Evolutionary conservation across 2,888 invertebrate genomes (phyloP).

Genomic region (Andrena flavipes): DNA sequence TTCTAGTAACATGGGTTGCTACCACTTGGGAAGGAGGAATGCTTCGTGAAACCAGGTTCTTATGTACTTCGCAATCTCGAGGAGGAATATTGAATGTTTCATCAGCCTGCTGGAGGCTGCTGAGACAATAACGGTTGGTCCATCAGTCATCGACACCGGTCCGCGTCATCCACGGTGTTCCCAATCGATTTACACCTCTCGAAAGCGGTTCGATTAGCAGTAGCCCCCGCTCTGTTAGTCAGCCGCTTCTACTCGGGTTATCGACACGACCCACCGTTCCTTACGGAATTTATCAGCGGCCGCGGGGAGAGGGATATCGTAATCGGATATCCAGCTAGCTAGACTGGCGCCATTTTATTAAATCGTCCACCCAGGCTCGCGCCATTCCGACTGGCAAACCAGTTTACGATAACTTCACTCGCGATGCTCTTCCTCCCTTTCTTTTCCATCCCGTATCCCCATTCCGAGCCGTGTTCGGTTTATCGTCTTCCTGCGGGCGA

Average conservation of each 20-base stretch:
- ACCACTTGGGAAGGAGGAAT: not conserved
- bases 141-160: not conserved
- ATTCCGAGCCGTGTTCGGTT: conserved; percentile 24
- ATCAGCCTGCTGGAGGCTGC: not conserved
- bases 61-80: too few species aligned
- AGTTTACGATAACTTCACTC: conserved; percentile 78
- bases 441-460: conserved; percentile 13
- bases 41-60: too few species aligned
- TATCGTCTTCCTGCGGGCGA: conserved; percentile 34
- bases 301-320: conserved; percentile 65
- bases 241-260: conserved; percentile 48
- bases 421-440: conserved; percentile 42
- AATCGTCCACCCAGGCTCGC: conserved; percentile 67
- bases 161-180: not conserved
- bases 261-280: conserved; percentile 64
- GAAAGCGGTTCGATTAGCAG: conserved; percentile 31
- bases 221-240: conserved; percentile 5
- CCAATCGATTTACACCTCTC: not conserved
- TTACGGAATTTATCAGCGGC: conserved; percentile 63
- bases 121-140: not conserved
- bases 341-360: conserved; percentile 73
- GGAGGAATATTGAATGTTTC: not conserved
- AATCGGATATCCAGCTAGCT: conserved; percentile 71
- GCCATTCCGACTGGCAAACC: conserved; percentile 71
- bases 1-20: not conserved